phyloP scores from a whole-genome alignment of 1,140 invertebrate species.

The Yoshiicerus persimilis region DNA sequence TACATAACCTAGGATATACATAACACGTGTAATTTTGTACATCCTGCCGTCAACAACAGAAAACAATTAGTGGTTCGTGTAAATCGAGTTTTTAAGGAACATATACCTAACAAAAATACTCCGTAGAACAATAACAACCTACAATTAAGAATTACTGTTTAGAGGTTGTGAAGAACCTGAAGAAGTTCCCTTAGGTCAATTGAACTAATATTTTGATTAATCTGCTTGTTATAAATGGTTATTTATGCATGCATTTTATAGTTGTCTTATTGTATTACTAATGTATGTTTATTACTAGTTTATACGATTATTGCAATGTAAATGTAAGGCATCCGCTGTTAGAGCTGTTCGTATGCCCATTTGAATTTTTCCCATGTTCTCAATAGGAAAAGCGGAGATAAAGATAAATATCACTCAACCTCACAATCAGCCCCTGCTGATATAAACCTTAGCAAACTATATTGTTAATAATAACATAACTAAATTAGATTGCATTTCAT shows the following conservation, averaged over 20 bases:
- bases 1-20: not conserved
- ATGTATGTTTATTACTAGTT: not conserved
- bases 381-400: not conserved
- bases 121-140: not conserved
- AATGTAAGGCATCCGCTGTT: not conserved
- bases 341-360: not conserved
- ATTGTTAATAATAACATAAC: no score
- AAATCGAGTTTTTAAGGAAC: not conserved
- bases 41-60: not conserved
- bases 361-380: not conserved
- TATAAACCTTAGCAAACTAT: no score
- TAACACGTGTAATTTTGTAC: not conserved
- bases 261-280: not conserved
- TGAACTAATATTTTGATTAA: not conserved
- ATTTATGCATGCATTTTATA: not conserved
- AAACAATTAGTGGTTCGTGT: not conserved
- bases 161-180: no score
- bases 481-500: no score
- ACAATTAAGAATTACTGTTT: not conserved
- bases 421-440: not conserved
- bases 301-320: not conserved
- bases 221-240: not conserved
- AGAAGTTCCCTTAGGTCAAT: not conserved
- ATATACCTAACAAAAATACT: not conserved
- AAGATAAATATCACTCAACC: not conserved